Base-by-base conservation (phyloP, 1,140 invertebrate genomes). In the Zaprionus capensis region DNA sequence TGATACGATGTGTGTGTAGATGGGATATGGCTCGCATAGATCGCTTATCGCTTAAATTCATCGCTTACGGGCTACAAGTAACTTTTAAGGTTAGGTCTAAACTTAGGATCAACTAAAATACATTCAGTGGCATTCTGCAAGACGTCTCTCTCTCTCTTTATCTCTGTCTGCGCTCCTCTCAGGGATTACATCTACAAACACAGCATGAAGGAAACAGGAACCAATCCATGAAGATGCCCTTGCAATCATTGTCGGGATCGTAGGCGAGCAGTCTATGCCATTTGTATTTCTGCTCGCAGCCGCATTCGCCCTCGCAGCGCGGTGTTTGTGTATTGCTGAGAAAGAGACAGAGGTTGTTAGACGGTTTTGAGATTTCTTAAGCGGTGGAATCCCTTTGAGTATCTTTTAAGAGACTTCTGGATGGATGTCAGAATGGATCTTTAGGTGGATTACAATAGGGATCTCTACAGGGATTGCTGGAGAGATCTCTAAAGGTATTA, bases 211-310 rank as follows among this genome's bases (percentile, higher is more conserved):
- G 97, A 93, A 98, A 98, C 58, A 97, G 95, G 93, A 98, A 98
- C 98, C 98, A 98, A 93, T 98, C 98, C 94, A 98, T 98, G 92
- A 98, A 98, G 74, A 98, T 98, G 61, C 97, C 98, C 88, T 97
- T 96, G 92, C 98, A 98, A 91, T 98, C 97, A 91, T 98, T 98
- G 77, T 97, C 96, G 0, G 97, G 97, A 93, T 98, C 98, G 92
- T 98, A 98, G 17, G 97, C 96, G 11, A 98, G 93, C 1, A 98
- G 94, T 31, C 98, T 95, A 93, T 98, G 97, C 97, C 97, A 98
- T 93, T 97, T 98, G 93, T 97, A 97, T 88, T 98, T 98, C 92
- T 98, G 97, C 82, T 98, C 97, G 91, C 98, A 98, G 7, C 96
- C 96, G 87, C 98, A 98, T 76, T 98, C 97, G 0, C 95, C 94